Conservation (phyloP, 2,113 vertebrate species). For the Alces alces region DNA sequence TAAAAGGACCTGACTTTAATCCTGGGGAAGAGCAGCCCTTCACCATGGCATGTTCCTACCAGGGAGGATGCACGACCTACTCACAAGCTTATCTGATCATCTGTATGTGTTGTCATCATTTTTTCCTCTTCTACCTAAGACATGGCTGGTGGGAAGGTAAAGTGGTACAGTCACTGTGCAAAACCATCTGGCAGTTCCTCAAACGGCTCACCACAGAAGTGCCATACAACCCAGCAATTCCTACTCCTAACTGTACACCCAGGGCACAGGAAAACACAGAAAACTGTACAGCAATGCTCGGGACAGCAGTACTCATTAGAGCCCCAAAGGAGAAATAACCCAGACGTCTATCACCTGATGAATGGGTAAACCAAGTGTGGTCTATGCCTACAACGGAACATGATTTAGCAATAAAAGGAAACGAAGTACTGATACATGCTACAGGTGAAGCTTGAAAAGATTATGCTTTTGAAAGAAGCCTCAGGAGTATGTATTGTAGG, state of each 20-base stretch:
- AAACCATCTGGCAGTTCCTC: not conserved
- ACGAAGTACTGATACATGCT: not conserved
- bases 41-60: rapidly evolving
- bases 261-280: not conserved
- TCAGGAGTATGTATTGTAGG: not conserved
- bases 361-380: not conserved
- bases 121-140: not conserved
- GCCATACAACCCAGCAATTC: not conserved
- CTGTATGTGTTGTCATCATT: not conserved
- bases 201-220: not conserved
- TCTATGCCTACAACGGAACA: not conserved
- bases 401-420: not conserved
- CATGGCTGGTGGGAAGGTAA: not conserved
- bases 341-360: not conserved
- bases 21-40: not conserved
- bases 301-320: not conserved
- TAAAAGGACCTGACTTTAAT: not conserved
- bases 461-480: not conserved
- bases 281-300: not conserved
- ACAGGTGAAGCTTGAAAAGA: not conserved
- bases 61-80: not conserved
- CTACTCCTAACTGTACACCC: not conserved
- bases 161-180: not conserved
- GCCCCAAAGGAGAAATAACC: not conserved
- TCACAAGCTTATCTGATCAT: not conserved